Evolutionary conservation across 2,797 vertebrate species (phyloP).

Genomic region (Linurgus olivaceus): DNA sequence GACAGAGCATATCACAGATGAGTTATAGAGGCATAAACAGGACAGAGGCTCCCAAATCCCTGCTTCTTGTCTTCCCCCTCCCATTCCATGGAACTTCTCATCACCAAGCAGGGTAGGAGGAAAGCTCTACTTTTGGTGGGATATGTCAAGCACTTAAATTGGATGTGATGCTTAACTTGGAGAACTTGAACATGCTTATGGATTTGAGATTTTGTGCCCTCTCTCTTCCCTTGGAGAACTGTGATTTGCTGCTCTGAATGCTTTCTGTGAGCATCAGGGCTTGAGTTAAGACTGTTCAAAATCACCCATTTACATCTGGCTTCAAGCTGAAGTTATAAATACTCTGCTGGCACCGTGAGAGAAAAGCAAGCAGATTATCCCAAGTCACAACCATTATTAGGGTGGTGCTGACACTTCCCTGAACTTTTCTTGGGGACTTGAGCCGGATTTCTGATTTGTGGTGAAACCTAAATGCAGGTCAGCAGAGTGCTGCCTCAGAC

Average conservation of each 20-base stretch:
- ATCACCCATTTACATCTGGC: neutral
- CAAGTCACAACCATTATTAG: neutral
- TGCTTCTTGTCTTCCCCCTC: neutral
- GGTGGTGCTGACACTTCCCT: constrained; percentile 2
- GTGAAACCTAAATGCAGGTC: constrained; percentile 10
- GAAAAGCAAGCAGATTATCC: neutral
- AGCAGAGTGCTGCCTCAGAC: neutral
- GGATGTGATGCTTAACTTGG: neutral
- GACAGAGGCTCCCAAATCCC: neutral
- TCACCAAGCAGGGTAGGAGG: neutral
- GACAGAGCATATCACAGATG: rapidly evolving
- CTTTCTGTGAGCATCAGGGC: neutral
- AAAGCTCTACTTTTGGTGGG: neutral
- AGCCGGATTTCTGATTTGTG: neutral
- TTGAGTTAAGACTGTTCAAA: neutral
- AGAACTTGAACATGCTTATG: neutral
- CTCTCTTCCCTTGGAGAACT: neutral
- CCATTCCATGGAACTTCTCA: neutral
- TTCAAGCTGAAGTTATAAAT: neutral
- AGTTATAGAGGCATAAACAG: neutral
- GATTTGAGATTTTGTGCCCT: neutral
- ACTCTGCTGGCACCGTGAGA: neutral
- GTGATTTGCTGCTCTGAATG: neutral
- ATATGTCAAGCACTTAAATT: neutral
- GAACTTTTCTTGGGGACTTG: neutral